Conservation (phyloP, 2,888 invertebrate species). For the Nesidiocoris tenuis region DNA sequence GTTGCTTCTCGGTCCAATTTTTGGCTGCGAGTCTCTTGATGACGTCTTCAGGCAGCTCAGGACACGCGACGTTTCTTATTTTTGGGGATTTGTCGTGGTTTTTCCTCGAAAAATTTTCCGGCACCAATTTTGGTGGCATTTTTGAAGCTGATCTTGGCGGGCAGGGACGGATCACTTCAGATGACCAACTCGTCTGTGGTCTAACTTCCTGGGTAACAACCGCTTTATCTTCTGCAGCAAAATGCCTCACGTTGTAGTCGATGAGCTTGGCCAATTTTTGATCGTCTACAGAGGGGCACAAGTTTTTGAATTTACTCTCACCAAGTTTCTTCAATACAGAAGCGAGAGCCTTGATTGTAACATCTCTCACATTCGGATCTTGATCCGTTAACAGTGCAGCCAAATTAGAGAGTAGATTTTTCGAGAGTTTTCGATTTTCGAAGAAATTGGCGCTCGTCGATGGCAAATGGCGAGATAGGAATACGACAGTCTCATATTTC, state of each 20-base stretch:
- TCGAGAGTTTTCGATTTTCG: not conserved
- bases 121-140: too few relatives aligned
- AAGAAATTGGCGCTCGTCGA: not conserved
- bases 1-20: not conserved
- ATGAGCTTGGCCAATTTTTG: slow-evolving; percentile 9
- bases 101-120: too few relatives aligned
- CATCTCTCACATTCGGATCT: slow-evolving; percentile 10
- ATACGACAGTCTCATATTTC: slow-evolving; percentile 4
- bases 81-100: too few relatives aligned
- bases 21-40: not conserved
- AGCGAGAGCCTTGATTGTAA: slow-evolving; percentile 1
- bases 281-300: not conserved
- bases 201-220: too few relatives aligned
- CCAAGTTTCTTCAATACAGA: not conserved
- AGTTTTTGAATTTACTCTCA: not conserved
- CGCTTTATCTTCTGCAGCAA: too few relatives aligned
- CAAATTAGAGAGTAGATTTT: not conserved
- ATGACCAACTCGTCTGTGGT: too few relatives aligned
- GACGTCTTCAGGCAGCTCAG: not conserved
- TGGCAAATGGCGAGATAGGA: slow-evolving; percentile 8
- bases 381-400: slow-evolving; percentile 10
- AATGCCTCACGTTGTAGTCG: too few relatives aligned
- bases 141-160: too few relatives aligned
- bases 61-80: too few relatives aligned
- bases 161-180: too few relatives aligned